phyloP scores from a whole-genome alignment of 2,113 vertebrate genomes.

The Poecile atricapillus region DNA sequence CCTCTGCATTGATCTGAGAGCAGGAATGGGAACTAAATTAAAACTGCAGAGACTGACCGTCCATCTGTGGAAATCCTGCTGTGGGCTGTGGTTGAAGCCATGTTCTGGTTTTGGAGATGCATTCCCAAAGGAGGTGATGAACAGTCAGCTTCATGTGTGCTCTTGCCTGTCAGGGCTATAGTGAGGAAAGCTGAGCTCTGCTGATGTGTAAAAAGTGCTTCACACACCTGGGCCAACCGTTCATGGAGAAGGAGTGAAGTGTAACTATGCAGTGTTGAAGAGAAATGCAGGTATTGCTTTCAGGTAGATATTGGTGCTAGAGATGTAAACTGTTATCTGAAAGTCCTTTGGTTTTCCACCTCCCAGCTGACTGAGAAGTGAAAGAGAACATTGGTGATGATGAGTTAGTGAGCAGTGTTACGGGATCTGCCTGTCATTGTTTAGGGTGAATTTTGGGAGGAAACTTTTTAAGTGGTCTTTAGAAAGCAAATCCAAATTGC shows the following conservation, averaged over 20 bases:
- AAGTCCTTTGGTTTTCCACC: not conserved
- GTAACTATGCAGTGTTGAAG: not conserved
- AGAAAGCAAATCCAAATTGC: not conserved
- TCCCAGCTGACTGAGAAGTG: not conserved
- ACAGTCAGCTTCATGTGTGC: not conserved
- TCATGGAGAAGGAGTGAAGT: not conserved
- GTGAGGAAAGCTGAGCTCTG: not conserved
- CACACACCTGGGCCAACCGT: not conserved
- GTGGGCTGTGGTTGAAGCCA: fast-evolving
- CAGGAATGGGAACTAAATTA: not conserved
- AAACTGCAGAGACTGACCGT: not conserved
- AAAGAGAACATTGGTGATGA: not conserved
- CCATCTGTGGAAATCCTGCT: not conserved
- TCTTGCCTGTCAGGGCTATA: not conserved
- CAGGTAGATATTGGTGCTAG: not conserved
- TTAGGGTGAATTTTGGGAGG: too few species aligned
- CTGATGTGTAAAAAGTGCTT: not conserved
- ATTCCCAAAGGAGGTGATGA: not conserved
- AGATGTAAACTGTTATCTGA: not conserved
- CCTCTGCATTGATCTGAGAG: not conserved
- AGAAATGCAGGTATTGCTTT: not conserved
- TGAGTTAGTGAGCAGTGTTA: not conserved
- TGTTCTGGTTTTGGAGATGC: not conserved
- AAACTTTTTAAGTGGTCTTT: not conserved
- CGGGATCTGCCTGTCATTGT: not conserved